Percentiles rank a stretch among this genome's conserved stretches.
Evolutionary conservation across 2,888 invertebrate species (phyloP).

Genomic region (Coleophora deauratella): DNA sequence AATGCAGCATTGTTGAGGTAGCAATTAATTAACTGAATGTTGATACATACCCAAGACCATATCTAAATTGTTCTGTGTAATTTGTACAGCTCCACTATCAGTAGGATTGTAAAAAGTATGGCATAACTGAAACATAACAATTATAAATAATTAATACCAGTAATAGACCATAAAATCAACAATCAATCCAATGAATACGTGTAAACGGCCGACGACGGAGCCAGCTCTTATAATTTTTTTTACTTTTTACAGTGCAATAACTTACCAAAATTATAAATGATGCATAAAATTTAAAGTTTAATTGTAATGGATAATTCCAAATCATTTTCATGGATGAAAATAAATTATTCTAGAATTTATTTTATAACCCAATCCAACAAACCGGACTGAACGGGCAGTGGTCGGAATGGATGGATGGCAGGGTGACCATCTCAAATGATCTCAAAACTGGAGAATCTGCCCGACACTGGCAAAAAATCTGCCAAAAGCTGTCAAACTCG

Average conservation of each 20-base stretch:
- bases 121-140: constrained; percentile 65
- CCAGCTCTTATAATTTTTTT: too few relatives aligned
- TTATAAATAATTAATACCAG: constrained; percentile 40
- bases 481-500: too few relatives aligned
- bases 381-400: too few relatives aligned
- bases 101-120: constrained; percentile 82
- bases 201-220: constrained; percentile 13
- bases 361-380: not conserved
- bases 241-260: constrained; percentile 3
- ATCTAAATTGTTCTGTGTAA: constrained; percentile 87
- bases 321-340: constrained; percentile 25
- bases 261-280: constrained; percentile 53
- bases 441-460: too few relatives aligned
- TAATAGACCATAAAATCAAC: constrained; percentile 57
- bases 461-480: too few relatives aligned
- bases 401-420: too few relatives aligned
- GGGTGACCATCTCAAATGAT: too few relatives aligned
- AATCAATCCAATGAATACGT: constrained; percentile 30
- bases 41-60: constrained; percentile 83
- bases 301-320: constrained; percentile 32
- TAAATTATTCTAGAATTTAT: not conserved
- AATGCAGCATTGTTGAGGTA: too few relatives aligned
- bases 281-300: constrained; percentile 39
- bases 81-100: constrained; percentile 86
- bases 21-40: not conserved